These are phyloP conservation scores for Vireo altiloquus DNA, from an alignment of 2,113 vertebrate species.

Conservation along the genomic window DNA sequence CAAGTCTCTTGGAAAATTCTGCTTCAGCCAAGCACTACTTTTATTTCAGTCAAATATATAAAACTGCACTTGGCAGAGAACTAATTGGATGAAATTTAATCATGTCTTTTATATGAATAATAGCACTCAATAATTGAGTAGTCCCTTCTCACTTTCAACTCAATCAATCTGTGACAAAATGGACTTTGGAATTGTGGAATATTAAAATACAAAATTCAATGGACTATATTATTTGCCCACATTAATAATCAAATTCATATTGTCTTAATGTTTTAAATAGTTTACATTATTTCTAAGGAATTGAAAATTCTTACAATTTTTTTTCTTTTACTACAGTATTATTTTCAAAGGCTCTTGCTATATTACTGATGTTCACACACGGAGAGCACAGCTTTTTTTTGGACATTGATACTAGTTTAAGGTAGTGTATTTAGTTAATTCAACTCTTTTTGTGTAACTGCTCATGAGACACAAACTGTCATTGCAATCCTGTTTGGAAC, in stretches of 20 bases:
- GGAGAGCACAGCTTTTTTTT: background rate
- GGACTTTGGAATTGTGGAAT: background rate
- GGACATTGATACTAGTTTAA: background rate
- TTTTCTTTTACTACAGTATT: background rate
- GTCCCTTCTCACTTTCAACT: background rate
- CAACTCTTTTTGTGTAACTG: conserved; percentile 11
- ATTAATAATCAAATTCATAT: background rate
- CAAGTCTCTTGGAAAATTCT: background rate
- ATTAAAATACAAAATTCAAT: conserved; percentile 8
- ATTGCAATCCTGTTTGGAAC: background rate
- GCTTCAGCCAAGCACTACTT: background rate
- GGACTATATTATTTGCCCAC: background rate
- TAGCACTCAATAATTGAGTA: background rate
- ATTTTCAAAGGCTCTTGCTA: background rate
- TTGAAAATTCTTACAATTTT: background rate
- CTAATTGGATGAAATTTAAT: background rate
- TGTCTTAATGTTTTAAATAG: background rate
- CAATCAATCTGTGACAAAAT: background rate
- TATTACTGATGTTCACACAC: background rate
- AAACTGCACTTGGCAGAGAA: background rate
- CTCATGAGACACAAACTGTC: conserved; percentile 35
- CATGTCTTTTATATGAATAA: background rate
- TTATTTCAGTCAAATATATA: background rate
- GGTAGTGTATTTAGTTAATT: background rate
- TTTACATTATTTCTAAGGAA: conserved; percentile 11